phyloP scores from a whole-genome alignment of 2,797 vertebrate genomes.

The Xenopus petersii region DNA sequence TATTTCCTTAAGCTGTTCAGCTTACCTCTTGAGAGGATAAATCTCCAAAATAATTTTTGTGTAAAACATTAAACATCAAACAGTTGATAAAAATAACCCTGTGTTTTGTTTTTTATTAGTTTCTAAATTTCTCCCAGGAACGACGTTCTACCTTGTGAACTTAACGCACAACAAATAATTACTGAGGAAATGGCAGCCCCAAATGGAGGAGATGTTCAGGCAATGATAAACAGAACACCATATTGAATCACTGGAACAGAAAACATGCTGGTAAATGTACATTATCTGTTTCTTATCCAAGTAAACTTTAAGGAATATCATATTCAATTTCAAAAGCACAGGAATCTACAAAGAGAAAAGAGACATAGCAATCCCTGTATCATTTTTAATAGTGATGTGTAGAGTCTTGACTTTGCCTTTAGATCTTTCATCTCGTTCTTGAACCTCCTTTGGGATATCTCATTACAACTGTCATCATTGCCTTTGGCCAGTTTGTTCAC shows the following conservation, averaged over 20 bases:
- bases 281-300: background rate
- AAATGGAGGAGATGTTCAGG: conserved; percentile 1
- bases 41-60: conserved; percentile 5
- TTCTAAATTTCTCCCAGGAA: conserved; percentile 14
- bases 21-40: conserved; percentile 33
- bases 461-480: no score
- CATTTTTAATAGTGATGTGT: no score
- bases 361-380: no score
- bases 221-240: conserved; percentile 7
- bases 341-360: no score
- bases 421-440: no score
- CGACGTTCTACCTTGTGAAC: conserved; percentile 2
- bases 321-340: conserved; percentile 5
- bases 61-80: conserved; percentile 4
- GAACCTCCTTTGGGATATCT: no score
- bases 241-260: background rate
- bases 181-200: conserved; percentile 1
- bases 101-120: conserved; percentile 15
- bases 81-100: background rate
- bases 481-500: no score
- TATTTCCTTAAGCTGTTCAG: conserved; percentile 25
- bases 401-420: no score
- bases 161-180: conserved; percentile 13
- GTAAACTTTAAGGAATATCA: background rate
- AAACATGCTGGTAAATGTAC: background rate